These are phyloP conservation scores for Antheraea yamamai DNA, from an alignment of 2,888 invertebrate genomes.

Conservation along the genomic window DNA sequence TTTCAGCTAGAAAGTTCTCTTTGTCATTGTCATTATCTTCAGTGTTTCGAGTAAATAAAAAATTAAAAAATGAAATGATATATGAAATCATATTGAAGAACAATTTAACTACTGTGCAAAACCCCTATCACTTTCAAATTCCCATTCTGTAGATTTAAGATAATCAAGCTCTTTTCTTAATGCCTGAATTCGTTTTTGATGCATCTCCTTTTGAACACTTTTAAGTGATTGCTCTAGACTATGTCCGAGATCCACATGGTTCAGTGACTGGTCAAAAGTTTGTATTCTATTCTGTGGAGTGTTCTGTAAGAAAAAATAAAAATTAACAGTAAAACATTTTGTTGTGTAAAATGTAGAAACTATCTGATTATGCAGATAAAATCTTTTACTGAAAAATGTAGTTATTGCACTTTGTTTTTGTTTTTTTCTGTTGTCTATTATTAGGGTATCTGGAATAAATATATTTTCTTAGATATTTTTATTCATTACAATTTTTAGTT, in stretches of 20 bases:
- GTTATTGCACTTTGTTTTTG: no score
- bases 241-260: conserved; percentile 78
- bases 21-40: conserved; percentile 50
- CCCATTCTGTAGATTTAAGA: conserved; percentile 91
- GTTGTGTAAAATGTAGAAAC: background rate
- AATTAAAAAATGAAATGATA: conserved; percentile 62
- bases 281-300: conserved; percentile 58
- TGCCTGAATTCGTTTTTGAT: conserved; percentile 86
- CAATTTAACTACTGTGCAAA: conserved; percentile 74
- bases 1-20: conserved; percentile 66
- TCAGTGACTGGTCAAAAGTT: conserved; percentile 73
- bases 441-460: no score
- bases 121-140: conserved; percentile 88
- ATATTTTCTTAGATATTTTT: no score
- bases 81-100: conserved; percentile 70
- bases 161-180: conserved; percentile 89
- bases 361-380: background rate
- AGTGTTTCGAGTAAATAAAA: conserved; percentile 50
- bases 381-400: no score
- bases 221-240: conserved; percentile 81
- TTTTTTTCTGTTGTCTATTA: no score
- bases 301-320: conserved; percentile 38
- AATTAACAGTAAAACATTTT: background rate
- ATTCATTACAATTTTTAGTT: no score
- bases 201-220: conserved; percentile 84